Evolutionary conservation across 2,113 vertebrate genomes (phyloP), one percentile per base, ranked within the genome.

Genomic region (Halichoerus grypus): DNA sequence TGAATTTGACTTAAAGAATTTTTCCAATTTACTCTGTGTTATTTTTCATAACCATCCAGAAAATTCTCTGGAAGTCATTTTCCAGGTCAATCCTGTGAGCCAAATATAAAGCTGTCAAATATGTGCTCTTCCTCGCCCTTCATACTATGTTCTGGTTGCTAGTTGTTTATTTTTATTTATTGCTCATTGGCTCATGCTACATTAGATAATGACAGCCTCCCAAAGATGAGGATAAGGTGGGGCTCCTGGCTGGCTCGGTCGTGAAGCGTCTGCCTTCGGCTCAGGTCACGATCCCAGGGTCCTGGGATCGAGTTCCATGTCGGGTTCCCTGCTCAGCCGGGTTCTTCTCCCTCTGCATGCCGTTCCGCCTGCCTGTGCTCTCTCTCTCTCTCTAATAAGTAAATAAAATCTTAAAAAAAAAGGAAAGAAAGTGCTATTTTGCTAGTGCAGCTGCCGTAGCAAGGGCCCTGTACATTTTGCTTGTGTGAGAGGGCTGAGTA

Each of bases 1-100:
- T 95, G 67, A 91, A 57, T 80, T 96, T 96, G 84, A 85, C 87
- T 95, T 79, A 94, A 86, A 85, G 26, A 74, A 79, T 82, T 91
- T 91, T 86, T 28, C 94, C 63, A 97, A 67, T 4, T 95, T 36
- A 36, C 10, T 67, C 93, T 95, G 61, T 91, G 80, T 84, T 51
- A 65, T 96, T 96, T 91, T 93, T 49, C 9, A 59, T 91, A 84
- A 89, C 80, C 14, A 39, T 69, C 42, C 24, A 69, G 74, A 83
- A 95, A 91, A 12, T 71, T 95, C 14, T 59, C 24, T 39, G 31
- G 36, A 53, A 51, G 26, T 94, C 26, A 72, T 51, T 94, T 90
- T 65, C 36, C 19, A 90, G 39, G 7, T 61, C 67, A 49, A 46
- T 83, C 55, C 42, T 74, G 19, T 91, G 6, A 79, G 15, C 63